These are phyloP conservation scores for Danio albolineatus DNA, from an alignment of 2,797 vertebrate species.

Conservation along the genomic window DNA sequence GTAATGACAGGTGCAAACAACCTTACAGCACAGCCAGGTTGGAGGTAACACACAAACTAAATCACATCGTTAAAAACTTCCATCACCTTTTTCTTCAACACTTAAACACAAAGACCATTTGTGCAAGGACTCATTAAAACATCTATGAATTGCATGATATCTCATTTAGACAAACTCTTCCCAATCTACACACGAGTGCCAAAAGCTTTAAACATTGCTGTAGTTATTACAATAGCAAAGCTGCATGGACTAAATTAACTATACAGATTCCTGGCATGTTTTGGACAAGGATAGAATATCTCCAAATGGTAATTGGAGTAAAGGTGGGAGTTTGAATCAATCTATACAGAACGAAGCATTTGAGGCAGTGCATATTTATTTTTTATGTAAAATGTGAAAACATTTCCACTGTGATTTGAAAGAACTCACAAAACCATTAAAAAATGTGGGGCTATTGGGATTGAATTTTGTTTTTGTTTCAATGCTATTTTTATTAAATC, in stretches of 20 bases:
- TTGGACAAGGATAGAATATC: slow-evolving; percentile 10
- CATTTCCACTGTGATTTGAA: neutral
- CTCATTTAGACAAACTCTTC: slow-evolving; percentile 12
- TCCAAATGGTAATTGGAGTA: neutral
- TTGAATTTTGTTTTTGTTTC: neutral
- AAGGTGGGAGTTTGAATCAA: neutral
- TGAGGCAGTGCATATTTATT: neutral
- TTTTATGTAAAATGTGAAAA: slow-evolving; percentile 2
- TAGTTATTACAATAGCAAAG: slow-evolving; percentile 48
- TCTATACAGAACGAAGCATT: neutral
- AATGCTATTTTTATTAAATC: no score
- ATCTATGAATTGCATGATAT: slow-evolving; percentile 17
- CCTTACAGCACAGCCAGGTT: slow-evolving; percentile 62
- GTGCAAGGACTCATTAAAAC: slow-evolving; percentile 35
- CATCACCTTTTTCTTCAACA: slow-evolving; percentile 15
- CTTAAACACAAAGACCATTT: slow-evolving; percentile 39
- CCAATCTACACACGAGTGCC: slow-evolving; percentile 12
- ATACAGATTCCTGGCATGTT: slow-evolving; percentile 33
- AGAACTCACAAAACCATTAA: slow-evolving; percentile 2
- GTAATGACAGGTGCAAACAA: slow-evolving; percentile 71
- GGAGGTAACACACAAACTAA: slow-evolving; percentile 55
- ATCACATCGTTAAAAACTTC: slow-evolving; percentile 34
- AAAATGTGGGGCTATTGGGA: neutral
- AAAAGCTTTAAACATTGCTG: slow-evolving; percentile 42
- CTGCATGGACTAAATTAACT: slow-evolving; percentile 40